Percentiles rank a stretch among this genome's conserved stretches.
Evolutionary conservation across 1,140 invertebrate species (phyloP).

Genomic region (Araneus ventricosus): DNA sequence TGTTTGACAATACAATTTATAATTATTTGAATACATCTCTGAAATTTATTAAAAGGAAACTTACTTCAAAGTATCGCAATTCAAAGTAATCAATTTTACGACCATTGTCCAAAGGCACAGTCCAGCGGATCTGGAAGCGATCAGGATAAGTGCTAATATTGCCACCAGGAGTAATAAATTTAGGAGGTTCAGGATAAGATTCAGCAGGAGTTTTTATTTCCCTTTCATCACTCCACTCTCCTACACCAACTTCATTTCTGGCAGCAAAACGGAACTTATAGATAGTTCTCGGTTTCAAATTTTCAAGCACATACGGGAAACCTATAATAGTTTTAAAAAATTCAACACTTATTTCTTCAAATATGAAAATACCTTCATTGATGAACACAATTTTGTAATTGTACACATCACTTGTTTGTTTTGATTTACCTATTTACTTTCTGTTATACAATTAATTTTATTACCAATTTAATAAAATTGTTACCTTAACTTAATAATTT

Average conservation of each 20-base stretch:
- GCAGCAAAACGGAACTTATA: constrained; percentile 93
- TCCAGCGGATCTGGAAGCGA: constrained; percentile 89
- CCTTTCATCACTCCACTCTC: constrained; percentile 85
- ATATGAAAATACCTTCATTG: too few relatives aligned
- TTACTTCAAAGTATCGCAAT: constrained; percentile 89
- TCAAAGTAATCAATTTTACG: constrained; percentile 91
- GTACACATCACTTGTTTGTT: too few relatives aligned
- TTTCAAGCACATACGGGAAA: constrained; percentile 85
- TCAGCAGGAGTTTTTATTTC: constrained; percentile 78
- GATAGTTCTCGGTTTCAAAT: constrained; percentile 87
- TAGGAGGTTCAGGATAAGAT: constrained; percentile 77
- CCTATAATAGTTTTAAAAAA: constrained; percentile 33
- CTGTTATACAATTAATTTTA: too few relatives aligned
- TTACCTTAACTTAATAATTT: too few relatives aligned
- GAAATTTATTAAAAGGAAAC: not conserved
- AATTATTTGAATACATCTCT: too few relatives aligned
- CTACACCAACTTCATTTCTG: constrained; percentile 89
- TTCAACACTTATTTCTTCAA: too few relatives aligned
- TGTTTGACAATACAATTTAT: not conserved
- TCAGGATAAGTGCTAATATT: constrained; percentile 84
- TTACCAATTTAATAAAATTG: too few relatives aligned
- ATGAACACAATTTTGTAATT: too few relatives aligned
- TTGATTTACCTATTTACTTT: too few relatives aligned
- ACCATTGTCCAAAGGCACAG: constrained; percentile 91
- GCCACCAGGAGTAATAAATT: constrained; percentile 77